Evolutionary conservation across 2,888 invertebrate species (phyloP).

Genomic region (Lepidonotus clava): DNA sequence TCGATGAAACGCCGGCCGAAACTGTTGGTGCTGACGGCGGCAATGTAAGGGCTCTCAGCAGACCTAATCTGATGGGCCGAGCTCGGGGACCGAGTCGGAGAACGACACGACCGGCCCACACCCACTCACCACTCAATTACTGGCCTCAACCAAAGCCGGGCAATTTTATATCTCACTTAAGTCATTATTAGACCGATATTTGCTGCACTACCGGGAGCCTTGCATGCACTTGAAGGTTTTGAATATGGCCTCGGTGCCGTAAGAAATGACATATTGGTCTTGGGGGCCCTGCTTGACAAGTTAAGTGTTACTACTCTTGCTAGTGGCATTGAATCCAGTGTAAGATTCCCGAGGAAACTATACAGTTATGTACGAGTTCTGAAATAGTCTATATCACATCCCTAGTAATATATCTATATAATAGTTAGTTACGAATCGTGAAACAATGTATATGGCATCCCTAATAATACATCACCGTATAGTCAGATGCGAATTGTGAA

Average conservation of each 20-base stretch:
- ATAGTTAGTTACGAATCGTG: no score
- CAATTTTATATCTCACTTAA: constrained; percentile 40
- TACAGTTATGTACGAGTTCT: no score
- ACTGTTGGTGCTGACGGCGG: neutral
- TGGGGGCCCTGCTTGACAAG: no score
- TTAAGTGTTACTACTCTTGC: no score
- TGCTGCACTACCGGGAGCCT: neutral
- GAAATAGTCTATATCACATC: no score
- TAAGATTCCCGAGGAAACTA: no score
- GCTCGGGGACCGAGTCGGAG: neutral
- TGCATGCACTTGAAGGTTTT: neutral
- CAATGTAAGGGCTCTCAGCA: neutral
- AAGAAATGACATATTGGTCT: neutral
- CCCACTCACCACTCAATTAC: constrained; percentile 18
- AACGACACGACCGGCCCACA: neutral
- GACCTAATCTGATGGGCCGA: constrained; percentile 1
- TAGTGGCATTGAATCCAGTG: no score
- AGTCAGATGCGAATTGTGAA: no score
- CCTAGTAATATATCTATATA: no score
- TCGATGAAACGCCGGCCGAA: neutral
- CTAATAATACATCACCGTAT: no score
- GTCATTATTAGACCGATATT: constrained; percentile 24
- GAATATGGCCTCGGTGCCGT: neutral
- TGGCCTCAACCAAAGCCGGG: neutral
- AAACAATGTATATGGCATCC: no score